A percentile compares a stretch with the other conserved stretches of the same genome.
phyloP scores from a whole-genome alignment of 2,888 invertebrate genomes.

The Shargacucullia verbasci region DNA sequence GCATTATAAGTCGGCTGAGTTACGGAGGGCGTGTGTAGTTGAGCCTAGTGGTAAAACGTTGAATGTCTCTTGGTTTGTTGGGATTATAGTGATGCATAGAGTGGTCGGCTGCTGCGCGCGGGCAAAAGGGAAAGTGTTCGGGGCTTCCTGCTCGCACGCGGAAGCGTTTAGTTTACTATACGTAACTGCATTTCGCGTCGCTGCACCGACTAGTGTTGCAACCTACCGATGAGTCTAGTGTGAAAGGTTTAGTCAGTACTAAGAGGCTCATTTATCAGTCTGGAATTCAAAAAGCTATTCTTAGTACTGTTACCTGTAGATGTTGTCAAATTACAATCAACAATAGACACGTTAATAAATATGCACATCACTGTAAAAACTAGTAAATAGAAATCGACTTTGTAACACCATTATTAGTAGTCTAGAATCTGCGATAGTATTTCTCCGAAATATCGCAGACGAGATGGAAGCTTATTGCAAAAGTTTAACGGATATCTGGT shows the following conservation, averaged over 20 bases:
- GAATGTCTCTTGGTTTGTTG: conserved; percentile 61
- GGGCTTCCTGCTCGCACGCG: conserved; percentile 86
- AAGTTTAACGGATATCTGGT: conserved; percentile 27
- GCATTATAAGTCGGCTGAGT: conserved; percentile 76
- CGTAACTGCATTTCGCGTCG: conserved; percentile 79
- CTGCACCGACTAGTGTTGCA: conserved; percentile 54
- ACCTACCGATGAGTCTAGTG: conserved; percentile 55
- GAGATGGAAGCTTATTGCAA: conserved; percentile 9
- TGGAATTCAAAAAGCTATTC: conserved; percentile 32
- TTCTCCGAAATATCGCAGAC: conserved; percentile 12
- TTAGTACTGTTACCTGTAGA: conserved; percentile 6
- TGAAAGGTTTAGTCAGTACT: conserved; percentile 34
- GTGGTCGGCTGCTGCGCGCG: conserved; percentile 85
- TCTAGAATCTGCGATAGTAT: background rate
- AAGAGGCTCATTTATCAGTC: conserved; percentile 38
- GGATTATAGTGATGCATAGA: conserved; percentile 80
- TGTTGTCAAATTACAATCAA: conserved; percentile 1
- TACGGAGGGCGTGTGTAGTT: conserved; percentile 49
- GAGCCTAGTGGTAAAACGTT: conserved; percentile 39
- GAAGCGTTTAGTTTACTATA: conserved; percentile 81
- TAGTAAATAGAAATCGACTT: background rate
- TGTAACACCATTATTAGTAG: conserved; percentile 8
- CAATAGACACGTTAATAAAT: background rate
- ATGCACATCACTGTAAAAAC: too few relatives aligned
- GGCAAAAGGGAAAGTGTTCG: conserved; percentile 88